Evolutionary conservation across 2,888 invertebrate species (phyloP).

Genomic region (Tetramorium bicarinatum): DNA sequence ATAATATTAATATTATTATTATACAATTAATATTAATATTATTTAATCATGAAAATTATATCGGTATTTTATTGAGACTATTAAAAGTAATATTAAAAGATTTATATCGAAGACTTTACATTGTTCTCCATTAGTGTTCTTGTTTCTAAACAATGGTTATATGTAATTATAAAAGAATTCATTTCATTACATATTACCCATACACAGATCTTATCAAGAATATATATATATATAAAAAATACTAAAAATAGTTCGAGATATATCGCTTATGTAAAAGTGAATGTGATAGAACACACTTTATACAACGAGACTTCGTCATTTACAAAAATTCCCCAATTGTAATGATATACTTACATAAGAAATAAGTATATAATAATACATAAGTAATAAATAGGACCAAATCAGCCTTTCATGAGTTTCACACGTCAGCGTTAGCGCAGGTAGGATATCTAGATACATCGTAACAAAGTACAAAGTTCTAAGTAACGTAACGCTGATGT

Average conservation of each 20-base stretch:
- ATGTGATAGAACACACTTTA: conserved; percentile 21
- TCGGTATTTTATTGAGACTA: conserved; percentile 17
- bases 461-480: conserved; percentile 25
- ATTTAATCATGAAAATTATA: conserved; percentile 1
- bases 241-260: conserved; percentile 24
- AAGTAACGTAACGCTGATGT: conserved; percentile 23
- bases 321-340: conserved; percentile 8
- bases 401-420: conserved; percentile 69
- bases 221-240: background rate
- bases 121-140: background rate
- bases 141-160: background rate
- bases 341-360: conserved; percentile 29
- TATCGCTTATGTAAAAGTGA: conserved; percentile 30
- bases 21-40: conserved; percentile 15
- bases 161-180: conserved; percentile 19
- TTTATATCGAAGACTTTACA: background rate
- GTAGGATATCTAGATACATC: conserved; percentile 30
- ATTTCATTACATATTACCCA: conserved; percentile 4
- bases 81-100: background rate
- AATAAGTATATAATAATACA: no score
- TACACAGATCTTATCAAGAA: conserved; percentile 30
- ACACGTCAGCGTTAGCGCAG: conserved; percentile 14
- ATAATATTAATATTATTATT: background rate
- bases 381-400: conserved; percentile 61
- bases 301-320: conserved; percentile 15